These are phyloP conservation scores for Loripinus fragilis DNA, from an alignment of 2,888 invertebrate species.

Conservation along the genomic window DNA sequence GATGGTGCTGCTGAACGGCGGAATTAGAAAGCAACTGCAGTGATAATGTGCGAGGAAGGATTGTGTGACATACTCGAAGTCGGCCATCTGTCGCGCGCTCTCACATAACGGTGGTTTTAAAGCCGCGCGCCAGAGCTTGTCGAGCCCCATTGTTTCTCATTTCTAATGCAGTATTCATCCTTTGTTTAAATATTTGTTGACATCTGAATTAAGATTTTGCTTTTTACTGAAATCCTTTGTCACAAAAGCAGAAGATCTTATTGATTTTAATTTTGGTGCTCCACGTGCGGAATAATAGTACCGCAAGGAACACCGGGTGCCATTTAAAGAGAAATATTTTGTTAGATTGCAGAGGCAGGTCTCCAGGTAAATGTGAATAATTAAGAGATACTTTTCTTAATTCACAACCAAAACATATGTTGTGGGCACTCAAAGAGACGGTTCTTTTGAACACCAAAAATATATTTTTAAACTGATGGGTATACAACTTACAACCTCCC, in stretches of 20 bases:
- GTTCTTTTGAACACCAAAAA: no score
- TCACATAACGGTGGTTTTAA: conserved; percentile 26
- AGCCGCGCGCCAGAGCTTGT: not conserved
- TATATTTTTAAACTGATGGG: no score
- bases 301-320: not conserved
- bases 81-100: conserved; percentile 25
- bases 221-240: conserved; percentile 5
- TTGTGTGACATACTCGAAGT: conserved; percentile 5
- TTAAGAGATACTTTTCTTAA: no score
- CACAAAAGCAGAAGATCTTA: not conserved
- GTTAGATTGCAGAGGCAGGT: no score
- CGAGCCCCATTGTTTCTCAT: conserved; percentile 6
- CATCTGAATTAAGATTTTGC: conserved; percentile 16
- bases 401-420: no score
- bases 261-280: conserved; percentile 8
- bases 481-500: no score
- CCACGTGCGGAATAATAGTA: not conserved
- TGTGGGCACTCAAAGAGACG: no score
- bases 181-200: conserved; percentile 20
- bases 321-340: no score
- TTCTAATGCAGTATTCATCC: conserved; percentile 7
- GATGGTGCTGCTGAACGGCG: not conserved
- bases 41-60: not conserved
- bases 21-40: not conserved
- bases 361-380: no score